These are phyloP conservation scores for Iguana delicatissima DNA, from an alignment of 2,797 vertebrate species.

Conservation along the genomic window DNA sequence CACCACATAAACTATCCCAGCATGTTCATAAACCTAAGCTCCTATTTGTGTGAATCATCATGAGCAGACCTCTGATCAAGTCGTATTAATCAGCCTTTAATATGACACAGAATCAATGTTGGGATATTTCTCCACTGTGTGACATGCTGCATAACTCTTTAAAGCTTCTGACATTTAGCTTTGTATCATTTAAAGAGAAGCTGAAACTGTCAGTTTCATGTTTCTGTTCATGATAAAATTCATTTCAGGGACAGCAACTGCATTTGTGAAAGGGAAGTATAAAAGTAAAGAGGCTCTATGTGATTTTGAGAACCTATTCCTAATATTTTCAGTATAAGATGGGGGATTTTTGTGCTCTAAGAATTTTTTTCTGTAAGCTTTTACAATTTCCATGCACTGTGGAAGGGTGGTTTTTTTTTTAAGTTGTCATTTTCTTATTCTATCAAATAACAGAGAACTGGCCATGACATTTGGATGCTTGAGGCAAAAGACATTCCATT, in stretches of 20 bases:
- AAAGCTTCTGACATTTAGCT: slow-evolving; percentile 7
- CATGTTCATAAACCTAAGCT: neutral
- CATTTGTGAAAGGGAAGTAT: slow-evolving; percentile 32
- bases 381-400: slow-evolving; percentile 21
- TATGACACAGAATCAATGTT: neutral
- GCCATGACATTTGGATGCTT: neutral
- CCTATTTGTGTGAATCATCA: neutral
- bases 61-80: neutral
- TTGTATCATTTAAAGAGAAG: neutral
- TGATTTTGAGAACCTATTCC: slow-evolving; percentile 52
- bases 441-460: neutral
- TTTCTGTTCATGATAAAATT: slow-evolving; percentile 1
- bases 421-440: neutral
- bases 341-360: slow-evolving; percentile 32
- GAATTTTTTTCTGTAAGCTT: slow-evolving; percentile 22
- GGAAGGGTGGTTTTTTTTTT: neutral
- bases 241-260: slow-evolving; percentile 29
- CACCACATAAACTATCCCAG: neutral
- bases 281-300: neutral
- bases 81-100: slow-evolving; percentile 32
- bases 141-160: slow-evolving; percentile 10
- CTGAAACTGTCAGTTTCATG: neutral
- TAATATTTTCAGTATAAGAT: slow-evolving; percentile 47
- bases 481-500: neutral
- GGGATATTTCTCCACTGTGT: neutral